A percentile compares a stretch with the other conserved stretches of the same genome.
phyloP scores from a whole-genome alignment of 2,888 invertebrate genomes.

The Dolichopus griseipennis region DNA sequence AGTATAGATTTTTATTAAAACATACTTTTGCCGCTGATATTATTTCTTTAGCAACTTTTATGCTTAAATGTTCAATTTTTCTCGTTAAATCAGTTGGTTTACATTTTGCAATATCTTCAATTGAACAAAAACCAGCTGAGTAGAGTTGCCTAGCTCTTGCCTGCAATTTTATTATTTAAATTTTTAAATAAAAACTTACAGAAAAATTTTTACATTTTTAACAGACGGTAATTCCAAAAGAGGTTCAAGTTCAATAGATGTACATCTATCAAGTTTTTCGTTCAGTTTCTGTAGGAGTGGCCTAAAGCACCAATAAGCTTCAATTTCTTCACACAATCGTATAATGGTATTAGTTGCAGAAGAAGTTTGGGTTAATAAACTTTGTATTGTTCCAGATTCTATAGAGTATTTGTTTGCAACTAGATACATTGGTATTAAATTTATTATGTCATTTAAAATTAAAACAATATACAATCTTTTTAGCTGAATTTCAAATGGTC shows the following conservation, averaged over 20 bases:
- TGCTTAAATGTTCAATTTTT: conserved; percentile 60
- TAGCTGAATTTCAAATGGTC: conserved; percentile 41
- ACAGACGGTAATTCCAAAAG: conserved; percentile 85
- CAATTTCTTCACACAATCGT: conserved; percentile 69
- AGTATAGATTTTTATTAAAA: background rate
- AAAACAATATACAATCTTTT: conserved; percentile 78
- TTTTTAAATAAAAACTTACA: conserved; percentile 10
- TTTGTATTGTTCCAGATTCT: conserved; percentile 72
- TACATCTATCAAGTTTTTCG: conserved; percentile 69
- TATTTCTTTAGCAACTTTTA: conserved; percentile 67
- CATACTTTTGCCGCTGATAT: conserved; percentile 70
- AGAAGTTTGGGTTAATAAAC: conserved; percentile 60
- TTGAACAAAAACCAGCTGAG: conserved; percentile 69
- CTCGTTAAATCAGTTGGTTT: conserved; percentile 53
- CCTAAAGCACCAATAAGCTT: conserved; percentile 73
- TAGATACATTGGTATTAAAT: conserved; percentile 53
- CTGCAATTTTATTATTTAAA: conserved; percentile 36
- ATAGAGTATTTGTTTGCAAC: conserved; percentile 65
- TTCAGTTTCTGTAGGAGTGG: conserved; percentile 67
- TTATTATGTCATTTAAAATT: conserved; percentile 72
- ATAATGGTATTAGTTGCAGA: conserved; percentile 68
- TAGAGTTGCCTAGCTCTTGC: conserved; percentile 71
- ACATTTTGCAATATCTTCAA: conserved; percentile 68
- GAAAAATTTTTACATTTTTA: conserved; percentile 53
- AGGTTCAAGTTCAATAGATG: conserved; percentile 65